Base-by-base conservation (phyloP, 2,113 vertebrate genomes). In the Calypte anna region DNA sequence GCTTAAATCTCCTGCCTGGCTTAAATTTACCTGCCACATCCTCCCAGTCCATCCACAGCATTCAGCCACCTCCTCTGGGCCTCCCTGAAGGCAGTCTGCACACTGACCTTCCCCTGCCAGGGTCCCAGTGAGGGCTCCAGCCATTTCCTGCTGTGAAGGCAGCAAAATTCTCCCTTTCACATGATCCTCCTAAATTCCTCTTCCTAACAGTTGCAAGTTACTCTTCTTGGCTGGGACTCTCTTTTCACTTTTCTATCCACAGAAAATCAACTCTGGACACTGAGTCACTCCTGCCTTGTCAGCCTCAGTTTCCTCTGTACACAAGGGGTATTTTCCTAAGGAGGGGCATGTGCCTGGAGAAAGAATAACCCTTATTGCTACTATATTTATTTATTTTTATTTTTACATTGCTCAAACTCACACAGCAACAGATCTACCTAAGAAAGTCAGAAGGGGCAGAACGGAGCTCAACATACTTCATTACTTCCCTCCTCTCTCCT, bases 101-200 rank as follows among this genome's bases (percentile, higher is more conserved):
- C 5, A 28, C 78, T 84, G 92, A 95, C 87, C 89, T 81, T 77
- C 15, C 36, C 31, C 36, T 78, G 84, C 53, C 64, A 48, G 89
- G 89, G 82, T 61, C 84, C 74, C 6, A 0, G 46, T 79, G 69
- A 3, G 2, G 36, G 31, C 64, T 90, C 67, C 33, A 93, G 89
- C 54, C 77, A 46, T 44, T 97, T 97, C 96, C 95, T 94, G 73
- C 15, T n/a, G 9, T 14, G 58, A 88, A 87, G 40, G 84, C 1
- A 0, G 68, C 88, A 90, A 48, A 22, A 88, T 85, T 84, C 84
- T 79, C 70, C 66, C 70, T 90, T 90, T 94, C 93, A 69, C 30
- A n/a, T 22, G 63, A 88, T 94, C 78, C 85, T 87, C 74, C 86
- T 72, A 81, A 93, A 90, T 64, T 89, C 20, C 88, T 79, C 43